Evolutionary conservation across 1,140 invertebrate species (phyloP), one percentile per base, ranked within the genome.

Genomic region (Eupristina koningsbergeri): DNA sequence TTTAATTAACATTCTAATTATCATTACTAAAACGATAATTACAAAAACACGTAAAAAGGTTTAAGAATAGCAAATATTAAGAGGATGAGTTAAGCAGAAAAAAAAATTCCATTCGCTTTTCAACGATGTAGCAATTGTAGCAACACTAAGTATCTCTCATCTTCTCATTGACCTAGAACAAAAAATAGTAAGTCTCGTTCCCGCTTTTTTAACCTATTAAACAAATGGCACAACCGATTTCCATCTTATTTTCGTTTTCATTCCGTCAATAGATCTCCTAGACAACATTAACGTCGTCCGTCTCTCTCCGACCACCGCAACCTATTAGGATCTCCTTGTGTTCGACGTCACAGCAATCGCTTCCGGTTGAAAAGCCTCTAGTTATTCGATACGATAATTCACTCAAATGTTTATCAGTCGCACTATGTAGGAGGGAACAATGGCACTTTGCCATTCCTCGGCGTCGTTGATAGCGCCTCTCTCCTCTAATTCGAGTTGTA

Each of bases 151-250:
- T 69, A 69, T 69, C 13, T 69, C 34, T 69, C 34, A 36, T 69
- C 36, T 63, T 63, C n/a, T 36, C 39, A 78, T 80, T 63, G 61
- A 69, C 77, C 77, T 80, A 80, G 77, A 78, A 80, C 41, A 63
- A 69, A 80, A 80, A 80, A 80, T 80, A 67, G 77, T 64, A 41
- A n/a, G 17, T n/a, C 77, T 22, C 45, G 22, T 26, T 31, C 19
- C 45, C 22, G 13, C 31, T 34, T 31, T 50, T 39, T 58, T 39
- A 63, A 80, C 45, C 67, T n/a, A 58, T 71, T 58, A 58, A 81
- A 81, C 41, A 17, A 31, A n/a, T 41, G 13, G 39, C 67, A 22
- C 50, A 41, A 69, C 67, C 36, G 34, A 53, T 81, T 73, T 61
- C 7, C 79, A 50, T 26, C 34, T 3, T 81, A 81, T 81, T 81